phyloP scores from a whole-genome alignment of 2,113 vertebrate genomes.

The Erpornis zantholeuca region DNA sequence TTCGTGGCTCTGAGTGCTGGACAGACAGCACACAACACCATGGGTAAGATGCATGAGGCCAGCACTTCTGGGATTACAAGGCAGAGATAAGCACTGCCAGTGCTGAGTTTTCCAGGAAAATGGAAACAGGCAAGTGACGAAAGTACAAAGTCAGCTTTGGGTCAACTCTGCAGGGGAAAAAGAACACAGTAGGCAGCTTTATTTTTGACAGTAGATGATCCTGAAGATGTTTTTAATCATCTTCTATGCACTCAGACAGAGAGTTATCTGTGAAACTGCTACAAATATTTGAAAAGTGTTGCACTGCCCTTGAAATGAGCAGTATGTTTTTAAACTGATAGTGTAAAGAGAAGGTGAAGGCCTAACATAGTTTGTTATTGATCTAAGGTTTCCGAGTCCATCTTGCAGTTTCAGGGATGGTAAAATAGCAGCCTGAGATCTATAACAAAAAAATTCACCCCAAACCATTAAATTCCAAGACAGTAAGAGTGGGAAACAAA shows the following conservation, averaged over 20 bases:
- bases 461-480: neutral
- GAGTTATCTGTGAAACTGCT: neutral
- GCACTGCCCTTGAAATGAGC: neutral
- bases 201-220: neutral
- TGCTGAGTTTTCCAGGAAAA: neutral
- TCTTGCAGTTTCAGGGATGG: neutral
- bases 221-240: neutral
- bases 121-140: neutral
- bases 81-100: neutral
- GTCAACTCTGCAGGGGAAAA: neutral
- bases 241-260: neutral
- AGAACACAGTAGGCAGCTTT: neutral
- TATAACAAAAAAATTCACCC: neutral
- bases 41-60: neutral
- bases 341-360: neutral
- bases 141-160: neutral
- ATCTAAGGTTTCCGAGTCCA: neutral
- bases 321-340: neutral
- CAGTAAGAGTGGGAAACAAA: neutral
- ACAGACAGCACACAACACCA: neutral
- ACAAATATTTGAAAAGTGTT: neutral
- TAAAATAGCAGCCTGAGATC: neutral
- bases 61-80: neutral
- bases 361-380: neutral
- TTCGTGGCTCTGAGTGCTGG: rapidly evolving